Base-by-base conservation (phyloP, 1,140 invertebrate species). In the Drosophila neocordata region DNA sequence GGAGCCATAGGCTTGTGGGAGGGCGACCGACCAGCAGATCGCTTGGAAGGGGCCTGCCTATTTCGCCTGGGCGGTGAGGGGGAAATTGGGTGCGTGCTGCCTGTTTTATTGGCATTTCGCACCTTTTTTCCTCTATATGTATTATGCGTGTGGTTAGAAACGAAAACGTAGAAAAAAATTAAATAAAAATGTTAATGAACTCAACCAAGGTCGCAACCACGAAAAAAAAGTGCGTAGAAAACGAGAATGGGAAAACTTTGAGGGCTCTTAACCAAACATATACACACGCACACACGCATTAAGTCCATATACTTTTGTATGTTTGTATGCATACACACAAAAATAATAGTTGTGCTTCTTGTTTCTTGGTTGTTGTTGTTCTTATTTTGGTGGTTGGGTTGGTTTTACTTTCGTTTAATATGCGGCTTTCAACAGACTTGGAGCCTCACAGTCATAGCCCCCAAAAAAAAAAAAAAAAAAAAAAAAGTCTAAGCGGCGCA, bases 141-240 rank as follows among this genome's bases (percentile, higher is more conserved):
- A 15, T 35, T 34, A 58, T 59, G 37, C 65, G 62, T 67, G 53
- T 58, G 69, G 65, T 60, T 71, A 31, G 35, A 15, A 73, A 48
- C 41, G 15, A 48, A 48, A 48, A 48, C 13, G 13, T 18, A 18
- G n/a, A 48, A 48, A 48, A 48, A 48, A 48, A 48, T 48, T 48
- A 48, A 48, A 48, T 20, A 48, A 48, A 88, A 87, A 88, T 89
- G 84, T 75, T 89, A 89, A 89, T 89, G 84, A 89, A 89, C 84
- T 84, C 67, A 85, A 71, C 71, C 80, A 89, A 89, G 84, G 84
- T 89, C 84, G 76, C 52, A 64, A 44, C 34, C 44, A 53, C 68
- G 9, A 59, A 60, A 77, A 77, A 75, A 73, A 65, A 77, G 77
- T 85, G 81, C 82, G 78, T 87, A 78, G 64, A 68, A 72, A 72